Evolutionary conservation across 2,113 vertebrate species (phyloP).

Genomic region (Seriola quinqueradiata): DNA sequence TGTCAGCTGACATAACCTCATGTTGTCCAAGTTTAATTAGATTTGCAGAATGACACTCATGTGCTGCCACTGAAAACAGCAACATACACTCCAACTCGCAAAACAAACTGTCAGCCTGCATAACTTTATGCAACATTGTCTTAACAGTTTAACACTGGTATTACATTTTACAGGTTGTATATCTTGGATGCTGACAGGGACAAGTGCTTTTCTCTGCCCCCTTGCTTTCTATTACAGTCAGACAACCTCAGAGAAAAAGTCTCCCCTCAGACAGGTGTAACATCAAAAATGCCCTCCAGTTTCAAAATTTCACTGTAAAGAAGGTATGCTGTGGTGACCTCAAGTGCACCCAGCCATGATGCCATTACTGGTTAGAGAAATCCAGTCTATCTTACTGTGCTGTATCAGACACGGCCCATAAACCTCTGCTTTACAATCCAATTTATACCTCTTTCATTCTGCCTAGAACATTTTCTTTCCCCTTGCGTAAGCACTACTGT

Average conservation of each 20-base stretch:
- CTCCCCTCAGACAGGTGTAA: neutral
- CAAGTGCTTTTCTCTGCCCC: neutral
- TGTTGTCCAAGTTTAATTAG: constrained; percentile 57
- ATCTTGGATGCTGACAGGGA: neutral
- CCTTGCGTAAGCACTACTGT: constrained; percentile 50
- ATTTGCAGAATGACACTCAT: constrained; percentile 70
- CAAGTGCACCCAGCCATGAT: constrained; percentile 36
- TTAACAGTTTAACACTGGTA: constrained; percentile 13
- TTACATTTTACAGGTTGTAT: constrained; percentile 22
- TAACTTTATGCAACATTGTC: constrained; percentile 24
- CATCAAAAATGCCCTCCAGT: neutral
- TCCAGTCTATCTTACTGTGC: constrained; percentile 52
- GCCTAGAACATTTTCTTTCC: constrained; percentile 44
- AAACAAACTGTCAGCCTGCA: constrained; percentile 2
- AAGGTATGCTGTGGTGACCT: constrained; percentile 6
- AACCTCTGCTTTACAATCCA: constrained; percentile 70
- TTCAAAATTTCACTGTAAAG: constrained; percentile 9
- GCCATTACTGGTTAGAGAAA: constrained; percentile 42
- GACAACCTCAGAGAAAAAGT: neutral
- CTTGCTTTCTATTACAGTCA: constrained; percentile 3
- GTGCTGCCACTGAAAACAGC: constrained; percentile 54
- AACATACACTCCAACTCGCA: constrained; percentile 20
- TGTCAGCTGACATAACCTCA: constrained; percentile 71
- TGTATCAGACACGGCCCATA: constrained; percentile 71
- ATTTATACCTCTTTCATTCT: constrained; percentile 58